Evolutionary conservation across 23 tunicate species (phyloP), one percentile per base, ranked within the genome.

Genomic region (Aplidium turbinatum): DNA sequence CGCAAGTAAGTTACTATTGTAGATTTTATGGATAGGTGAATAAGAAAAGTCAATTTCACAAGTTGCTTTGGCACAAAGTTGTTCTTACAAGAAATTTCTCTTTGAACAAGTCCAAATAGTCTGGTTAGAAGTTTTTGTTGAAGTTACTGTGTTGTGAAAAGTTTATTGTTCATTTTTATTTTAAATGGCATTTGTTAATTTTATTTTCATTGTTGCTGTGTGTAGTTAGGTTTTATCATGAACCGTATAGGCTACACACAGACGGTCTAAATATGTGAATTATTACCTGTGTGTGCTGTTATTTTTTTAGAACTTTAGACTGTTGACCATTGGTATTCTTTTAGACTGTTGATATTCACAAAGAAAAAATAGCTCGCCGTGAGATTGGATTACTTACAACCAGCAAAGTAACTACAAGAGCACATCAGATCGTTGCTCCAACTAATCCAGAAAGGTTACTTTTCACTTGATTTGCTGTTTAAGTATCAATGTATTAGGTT

Each of bases 281-380:
- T n/a, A n/a, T n/a, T n/a, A n/a, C n/a, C n/a, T n/a, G n/a, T n/a
- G n/a, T n/a, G n/a, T n/a, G n/a, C n/a, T n/a, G n/a, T 42, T 16
- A 42, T 42, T 42, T 42, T 16, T 9, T 42, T 42, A 42, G 50
- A 42, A 42, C 48, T 20, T 54, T 54, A 54, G 6, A 5, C 5
- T 26, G 36, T 30, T 62, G 26, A 9, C 16, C 50, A 9, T 11
- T 42, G 50, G 11, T 42, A 42, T 24, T 16, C 20, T 36, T 73
- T 22, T 72, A 94, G 86, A 79, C 91, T 50, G 99, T 94, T 21
- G 99, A 94, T 57, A 78, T 94, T 67, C 99, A 94, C 73, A 87
- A 90, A 47, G 99, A 94, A 65, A 94, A 94, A 58, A 87, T 92
- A 7, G 92, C 92, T 26, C 72, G 98, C 11, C 63, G 92, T 11